Conservation (phyloP, 2,797 vertebrate genomes). For the Sciurus carolinensis region DNA sequence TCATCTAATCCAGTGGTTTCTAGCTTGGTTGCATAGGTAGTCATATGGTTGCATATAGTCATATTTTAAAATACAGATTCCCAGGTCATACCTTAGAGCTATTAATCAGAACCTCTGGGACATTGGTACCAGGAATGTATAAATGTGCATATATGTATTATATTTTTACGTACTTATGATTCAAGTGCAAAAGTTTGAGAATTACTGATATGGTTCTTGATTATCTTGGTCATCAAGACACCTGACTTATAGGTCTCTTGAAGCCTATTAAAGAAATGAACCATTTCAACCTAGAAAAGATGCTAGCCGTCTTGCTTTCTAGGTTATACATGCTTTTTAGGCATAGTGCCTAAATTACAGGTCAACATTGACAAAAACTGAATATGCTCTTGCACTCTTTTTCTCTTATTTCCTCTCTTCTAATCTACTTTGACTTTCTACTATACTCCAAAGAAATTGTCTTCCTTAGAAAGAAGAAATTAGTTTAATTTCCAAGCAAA, state of each 20-base stretch:
- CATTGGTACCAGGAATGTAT: not conserved
- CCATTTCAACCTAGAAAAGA: conserved; percentile 32
- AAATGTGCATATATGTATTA: not conserved
- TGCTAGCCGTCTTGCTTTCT: conserved; percentile 22
- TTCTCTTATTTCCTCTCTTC: conserved; percentile 29
- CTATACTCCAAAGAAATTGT: not conserved
- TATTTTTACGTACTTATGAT: not conserved
- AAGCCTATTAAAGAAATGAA: conserved; percentile 48
- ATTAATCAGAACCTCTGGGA: not conserved
- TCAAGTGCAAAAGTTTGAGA: not conserved
- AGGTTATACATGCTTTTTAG: not conserved
- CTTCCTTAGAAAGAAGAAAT: not conserved
- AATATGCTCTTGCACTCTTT: not conserved
- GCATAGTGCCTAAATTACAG: not conserved
- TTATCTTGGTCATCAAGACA: conserved; percentile 32
- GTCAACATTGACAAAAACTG: not conserved
- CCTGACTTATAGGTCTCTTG: conserved; percentile 63
- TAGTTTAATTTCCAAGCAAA: not conserved
- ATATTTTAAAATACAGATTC: not conserved
- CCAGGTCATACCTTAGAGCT: not conserved
- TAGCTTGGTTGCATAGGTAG: not conserved
- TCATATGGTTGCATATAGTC: not conserved
- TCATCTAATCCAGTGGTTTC: not conserved
- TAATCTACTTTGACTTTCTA: conserved; percentile 42
- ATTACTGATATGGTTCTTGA: not conserved